Base-by-base conservation (phyloP, 2,797 vertebrate species). In the Oryzias sinensis region DNA sequence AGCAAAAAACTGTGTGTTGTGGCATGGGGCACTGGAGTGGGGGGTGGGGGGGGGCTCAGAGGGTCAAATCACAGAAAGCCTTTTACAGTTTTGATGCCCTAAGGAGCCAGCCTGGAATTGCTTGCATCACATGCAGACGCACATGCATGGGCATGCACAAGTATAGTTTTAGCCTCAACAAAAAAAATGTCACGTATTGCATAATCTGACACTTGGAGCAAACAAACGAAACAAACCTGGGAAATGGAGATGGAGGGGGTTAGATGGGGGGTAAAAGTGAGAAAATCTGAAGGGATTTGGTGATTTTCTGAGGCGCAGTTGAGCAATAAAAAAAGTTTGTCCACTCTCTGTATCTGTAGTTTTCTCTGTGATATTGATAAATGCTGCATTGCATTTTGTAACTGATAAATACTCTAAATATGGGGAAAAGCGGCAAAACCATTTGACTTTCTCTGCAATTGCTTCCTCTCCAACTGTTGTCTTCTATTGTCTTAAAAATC, bases 161-260 rank as follows among this genome's bases (percentile, higher is more conserved):
- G 48, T 13, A 40, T 15, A 43, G 68, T 65, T 70, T 63, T 51
- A 55, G 55, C 76, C 55, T 56, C 40, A 43, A 53, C 48, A 81
- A 50, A 81, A 33, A 33, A 84, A 83, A 83, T 81, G 60, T 59
- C 82, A 77, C 5, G 1, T 72, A 69, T 89, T 88, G 73, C 81
- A 73, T 87, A 84, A 88, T 66, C 54, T 75, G 53, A 70, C 5
- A 9, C 53, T 62, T 6, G 15, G 70, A 74, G 71, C 72, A 82
- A 66, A 74, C 58, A 79, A 77, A 80, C 62, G 77, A 57, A 80
- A 59, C 57, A 70, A 42, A 62, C 44, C 53, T 16, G 42, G 52
- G 57, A 63, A 64, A 56, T 42, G 16, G 42, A 56, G 27, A 41
- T 20, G 15, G 58, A 49, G 70, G 40, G 72, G 66, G 68, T 62